Evolutionary conservation across 2,113 vertebrate genomes (phyloP).

Genomic region (Varanus salvator): DNA sequence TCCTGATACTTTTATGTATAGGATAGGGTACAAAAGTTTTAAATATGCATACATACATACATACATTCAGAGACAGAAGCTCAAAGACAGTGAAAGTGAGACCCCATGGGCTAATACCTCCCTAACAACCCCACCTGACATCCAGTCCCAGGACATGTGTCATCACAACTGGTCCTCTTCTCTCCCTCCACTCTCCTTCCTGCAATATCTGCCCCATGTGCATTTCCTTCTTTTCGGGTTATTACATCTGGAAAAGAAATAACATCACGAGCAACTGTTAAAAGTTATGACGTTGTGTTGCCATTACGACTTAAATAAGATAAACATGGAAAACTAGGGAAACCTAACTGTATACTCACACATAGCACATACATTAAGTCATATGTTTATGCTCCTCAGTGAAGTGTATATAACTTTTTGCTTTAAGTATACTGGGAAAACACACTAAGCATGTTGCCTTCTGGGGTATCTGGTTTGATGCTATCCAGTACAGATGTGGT

Average conservation of each 20-base stretch:
- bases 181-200: too few species aligned
- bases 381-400: background rate
- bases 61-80: too few species aligned
- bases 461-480: slow-evolving; percentile 26
- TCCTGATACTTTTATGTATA: too few species aligned
- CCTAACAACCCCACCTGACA: too few species aligned
- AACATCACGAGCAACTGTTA: background rate
- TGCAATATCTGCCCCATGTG: too few species aligned
- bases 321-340: background rate
- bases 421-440: slow-evolving; percentile 41
- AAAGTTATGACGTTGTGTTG: background rate
- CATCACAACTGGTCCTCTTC: too few species aligned
- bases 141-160: too few species aligned
- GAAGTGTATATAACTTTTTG: background rate
- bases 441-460: background rate
- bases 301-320: background rate
- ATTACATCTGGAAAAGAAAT: background rate
- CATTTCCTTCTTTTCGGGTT: background rate
- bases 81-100: too few species aligned
- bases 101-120: too few species aligned
- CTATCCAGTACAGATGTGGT: slow-evolving; percentile 19
- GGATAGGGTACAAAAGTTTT: too few species aligned
- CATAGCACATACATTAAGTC: background rate
- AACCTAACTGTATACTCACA: background rate
- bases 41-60: too few species aligned